Evolutionary conservation across 1,140 invertebrate species (phyloP), one percentile per base, ranked within the genome.

Genomic region (Pseudomyrmex gracilis): DNA sequence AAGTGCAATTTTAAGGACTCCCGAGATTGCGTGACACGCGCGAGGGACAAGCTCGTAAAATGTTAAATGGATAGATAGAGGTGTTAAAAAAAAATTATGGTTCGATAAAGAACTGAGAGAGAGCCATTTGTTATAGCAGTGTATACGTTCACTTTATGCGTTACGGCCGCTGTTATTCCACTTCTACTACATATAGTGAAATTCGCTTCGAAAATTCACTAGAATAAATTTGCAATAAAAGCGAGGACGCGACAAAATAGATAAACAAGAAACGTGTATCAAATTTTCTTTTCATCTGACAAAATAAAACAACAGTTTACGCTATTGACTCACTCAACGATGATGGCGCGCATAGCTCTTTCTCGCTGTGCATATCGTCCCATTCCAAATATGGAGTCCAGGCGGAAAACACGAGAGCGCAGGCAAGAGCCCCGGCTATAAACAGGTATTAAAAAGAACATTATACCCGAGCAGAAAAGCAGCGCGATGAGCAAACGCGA

Each of bases 371-470:
- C 51, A 78, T 45, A 78, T 49, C 20, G 53, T 71, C 4, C 43
- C 15, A 68, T 17, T 20, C 76, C 43, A 80, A 70, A 80, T 80
- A 70, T 58, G 53, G 55, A 70, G 1, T 70, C 64, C 34, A 24
- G 43, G 45, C 22, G 45, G 43, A 47, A 70, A 80, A 68, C 53
- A 70, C 15, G 64, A 68, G 64, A 24, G 66, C 45, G 17, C 43
- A 57, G 63, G 15, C 51, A 58, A 58, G 66, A 34, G 34, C 5
- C 34, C 43, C 34, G 47, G 76, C n/a, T 78, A 51, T 70, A 70
- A 80, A 70, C 76, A 70, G 76, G 76, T 80, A 80, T 80, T 80
- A 80, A 80, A 80, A 80, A 60, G 76, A 78, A 47, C 76, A 70
- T 78, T 68, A 70, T 34, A 68, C 43, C 57, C 63, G 53, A 51